Evolutionary conservation across 2,797 vertebrate species (phyloP).

Genomic region (Enteromius radiatus): DNA sequence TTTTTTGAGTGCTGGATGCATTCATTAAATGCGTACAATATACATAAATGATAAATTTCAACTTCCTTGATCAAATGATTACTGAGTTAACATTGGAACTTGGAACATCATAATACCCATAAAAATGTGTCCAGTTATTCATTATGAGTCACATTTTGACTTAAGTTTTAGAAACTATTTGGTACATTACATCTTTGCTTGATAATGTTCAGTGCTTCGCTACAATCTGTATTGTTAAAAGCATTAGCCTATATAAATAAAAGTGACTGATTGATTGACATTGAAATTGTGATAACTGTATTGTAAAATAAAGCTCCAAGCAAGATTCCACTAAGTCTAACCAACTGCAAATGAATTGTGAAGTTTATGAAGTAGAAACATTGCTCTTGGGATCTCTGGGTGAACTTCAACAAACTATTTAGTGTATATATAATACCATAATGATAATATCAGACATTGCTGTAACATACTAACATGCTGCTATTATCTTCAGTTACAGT

Average conservation of each 20-base stretch:
- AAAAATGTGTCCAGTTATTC: not conserved
- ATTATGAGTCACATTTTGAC: not conserved
- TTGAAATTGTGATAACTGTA: not conserved
- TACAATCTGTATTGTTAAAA: too few species aligned
- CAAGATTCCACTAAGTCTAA: not conserved
- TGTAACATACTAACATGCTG: not conserved
- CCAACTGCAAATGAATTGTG: not conserved
- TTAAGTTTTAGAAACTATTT: not conserved
- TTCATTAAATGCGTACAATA: too few species aligned
- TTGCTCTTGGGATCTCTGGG: not conserved
- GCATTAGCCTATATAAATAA: too few species aligned
- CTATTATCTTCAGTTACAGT: not conserved
- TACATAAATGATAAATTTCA: not conserved
- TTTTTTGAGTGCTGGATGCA: too few species aligned
- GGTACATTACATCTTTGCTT: too few species aligned
- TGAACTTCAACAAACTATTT: not conserved
- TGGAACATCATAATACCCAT: not conserved
- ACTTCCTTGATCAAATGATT: not conserved
- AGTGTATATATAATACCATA: not conserved
- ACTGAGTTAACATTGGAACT: not conserved
- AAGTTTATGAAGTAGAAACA: not conserved
- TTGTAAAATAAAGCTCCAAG: not conserved
- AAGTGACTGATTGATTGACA: too few species aligned
- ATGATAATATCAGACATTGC: not conserved
- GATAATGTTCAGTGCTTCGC: too few species aligned